Evolutionary conservation across 1,140 invertebrate species (phyloP), one percentile per base, ranked within the genome.

Genomic region (Drosophila virilis): DNA sequence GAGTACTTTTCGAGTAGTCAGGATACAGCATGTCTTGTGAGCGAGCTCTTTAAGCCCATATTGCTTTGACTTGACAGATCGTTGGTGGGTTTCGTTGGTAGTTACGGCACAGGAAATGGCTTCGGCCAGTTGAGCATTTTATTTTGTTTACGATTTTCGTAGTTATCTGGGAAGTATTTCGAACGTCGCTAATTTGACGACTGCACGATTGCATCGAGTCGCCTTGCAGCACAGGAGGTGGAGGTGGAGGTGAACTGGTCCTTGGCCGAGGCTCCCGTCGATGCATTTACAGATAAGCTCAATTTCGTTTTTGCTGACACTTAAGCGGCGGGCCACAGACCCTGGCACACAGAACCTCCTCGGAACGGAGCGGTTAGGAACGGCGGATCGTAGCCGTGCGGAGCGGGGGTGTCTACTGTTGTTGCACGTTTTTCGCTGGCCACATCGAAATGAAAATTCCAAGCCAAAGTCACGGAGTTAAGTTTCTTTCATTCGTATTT

Each of bases 111-210:
- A 77, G 77, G 76, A 74, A 77, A 74, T 51, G 74, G 59, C 45
- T 68, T 55, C 62, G 48, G 50, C 40, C 46, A 43, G 28, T 62
- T 61, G 52, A 67, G 66, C 65, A 54, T 80, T 62, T 62, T 75
- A 67, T 73, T 76, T 62, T 66, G 59, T 69, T 62, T 83, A 65
- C 65, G 62, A 51, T 73, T 89, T 89, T 89, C 69, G 84, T 83
- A 89, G 84, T 89, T 88, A 86, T 86, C 83, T 86, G 84, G 83
- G 76, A 86, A 86, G 83, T 83, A 89, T 86, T 86, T 88, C 84
- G 84, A 86, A 89, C 72, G 83, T 86, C 84, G 83, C 83, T 86
- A 86, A 86, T 86, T 86, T 88, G 83, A 86, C 84, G 83, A 86
- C 84, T 86, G 83, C 83, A 86, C 83, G 83, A 86, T 86, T 86